These are phyloP conservation scores for Falco berigora DNA, from an alignment of 2,797 vertebrate genomes.

Conservation along the genomic window DNA sequence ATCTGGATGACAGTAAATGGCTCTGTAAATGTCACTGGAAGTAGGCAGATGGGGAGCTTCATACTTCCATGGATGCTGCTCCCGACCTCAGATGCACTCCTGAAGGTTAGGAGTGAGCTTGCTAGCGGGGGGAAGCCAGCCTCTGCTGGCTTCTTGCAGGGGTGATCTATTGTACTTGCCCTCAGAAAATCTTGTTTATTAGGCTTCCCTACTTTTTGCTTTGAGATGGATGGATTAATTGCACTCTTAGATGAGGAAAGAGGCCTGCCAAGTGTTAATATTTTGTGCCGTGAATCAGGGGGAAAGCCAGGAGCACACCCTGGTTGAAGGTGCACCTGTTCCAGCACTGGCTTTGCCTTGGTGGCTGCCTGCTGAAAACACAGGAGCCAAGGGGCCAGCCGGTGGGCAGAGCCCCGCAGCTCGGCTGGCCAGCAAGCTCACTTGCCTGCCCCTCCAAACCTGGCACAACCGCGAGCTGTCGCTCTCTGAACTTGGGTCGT, in stretches of 20 bases:
- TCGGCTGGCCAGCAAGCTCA: neutral
- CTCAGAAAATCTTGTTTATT: neutral
- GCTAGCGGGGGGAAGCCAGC: neutral
- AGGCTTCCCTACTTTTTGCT: neutral
- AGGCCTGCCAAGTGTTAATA: neutral
- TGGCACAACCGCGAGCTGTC: neutral
- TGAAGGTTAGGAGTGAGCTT: neutral
- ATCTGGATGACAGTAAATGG: neutral
- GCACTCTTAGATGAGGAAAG: neutral
- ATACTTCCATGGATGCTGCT: neutral
- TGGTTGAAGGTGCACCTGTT: neutral
- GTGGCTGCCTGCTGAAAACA: neutral
- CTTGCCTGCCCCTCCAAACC: neutral
- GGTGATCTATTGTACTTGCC: neutral
- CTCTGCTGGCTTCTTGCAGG: neutral
- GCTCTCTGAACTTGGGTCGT: neutral
- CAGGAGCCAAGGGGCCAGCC: neutral
- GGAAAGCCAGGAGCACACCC: neutral
- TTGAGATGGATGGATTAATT: neutral
- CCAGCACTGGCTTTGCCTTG: neutral
- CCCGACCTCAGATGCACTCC: neutral
- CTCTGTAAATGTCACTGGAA: neutral
- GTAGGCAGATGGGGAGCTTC: neutral
- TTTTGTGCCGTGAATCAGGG: neutral
- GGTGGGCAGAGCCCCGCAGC: neutral